Evolutionary conservation across 2,888 invertebrate species (phyloP), one percentile per base, ranked within the genome.

Genomic region (Glyphotaelius pellucidus): DNA sequence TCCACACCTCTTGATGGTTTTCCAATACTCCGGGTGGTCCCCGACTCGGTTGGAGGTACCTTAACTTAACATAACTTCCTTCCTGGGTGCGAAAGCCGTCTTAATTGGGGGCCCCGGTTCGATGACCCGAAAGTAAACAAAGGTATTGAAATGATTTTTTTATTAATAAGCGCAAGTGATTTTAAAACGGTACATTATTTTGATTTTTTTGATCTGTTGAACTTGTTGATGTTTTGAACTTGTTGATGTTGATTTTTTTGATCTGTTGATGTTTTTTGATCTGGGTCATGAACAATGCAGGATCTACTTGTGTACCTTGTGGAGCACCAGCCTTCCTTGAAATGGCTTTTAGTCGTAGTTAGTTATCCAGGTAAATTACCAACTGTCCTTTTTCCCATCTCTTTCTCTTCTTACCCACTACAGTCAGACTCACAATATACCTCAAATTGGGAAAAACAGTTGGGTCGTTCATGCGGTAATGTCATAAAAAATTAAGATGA

Each of bases 41-140:
- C n/a, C 67, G 67, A 25, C 67, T 67, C 52, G 52, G n/a, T 25
- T 67, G 25, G 25, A 67, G 67, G 67, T 67, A n/a, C 25, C 25
- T 67, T 25, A 67, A 25, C 25, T 67, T 25, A 25, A 67, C 67
- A 9, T 67, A 52, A 52, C 52, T 42, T 85, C 42, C 86, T 15
- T 86, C n/a, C 42, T 15, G 25, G 42, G 47, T 30, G 86, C 38
- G 15, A 86, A 25, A n/a, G 42, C n/a, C 86, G 1, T 42, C 47
- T 38, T 86, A 86, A 32, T 25, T 35, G 83, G 32, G 19, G 83
- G 35, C 14, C 19, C 32, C 35, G 35, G 83, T 83, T 83, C 83
- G 35, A 32, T 3, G 35, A 83, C 83, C 83, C 83, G 35, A 32
- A 32, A 25, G 83, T 83, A 83, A 83, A 83, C 83, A 83, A 83